Evolutionary conservation across 2,888 invertebrate genomes (phyloP).

Genomic region (Stramonita haemastoma): DNA sequence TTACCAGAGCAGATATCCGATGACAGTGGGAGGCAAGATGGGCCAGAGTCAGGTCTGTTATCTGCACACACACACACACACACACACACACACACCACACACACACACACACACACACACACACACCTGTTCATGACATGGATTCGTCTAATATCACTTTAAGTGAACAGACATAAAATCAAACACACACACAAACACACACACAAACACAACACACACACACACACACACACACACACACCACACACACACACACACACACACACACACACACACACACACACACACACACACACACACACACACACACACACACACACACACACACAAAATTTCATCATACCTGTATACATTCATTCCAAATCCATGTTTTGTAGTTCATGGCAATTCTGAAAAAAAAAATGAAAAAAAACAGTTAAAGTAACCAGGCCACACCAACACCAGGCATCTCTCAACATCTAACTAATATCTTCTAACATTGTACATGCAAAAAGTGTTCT

Average conservation of each 20-base stretch:
- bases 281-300: constrained; percentile 49
- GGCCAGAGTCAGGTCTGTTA: constrained; percentile 95
- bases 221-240: constrained; percentile 53
- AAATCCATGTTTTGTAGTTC: constrained; percentile 97
- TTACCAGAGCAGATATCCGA: constrained; percentile 93
- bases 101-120: not conserved
- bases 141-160: not conserved
- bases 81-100: not conserved
- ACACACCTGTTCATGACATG: not conserved
- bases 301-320: not conserved
- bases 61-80: constrained; percentile 76
- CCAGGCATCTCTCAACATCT: no score
- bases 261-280: constrained; percentile 51
- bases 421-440: no score
- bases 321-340: constrained; percentile 41
- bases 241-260: not conserved
- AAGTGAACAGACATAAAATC: no score
- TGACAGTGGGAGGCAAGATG: constrained; percentile 97
- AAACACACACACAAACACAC: no score
- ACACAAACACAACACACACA: not conserved
- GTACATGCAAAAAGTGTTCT: no score
- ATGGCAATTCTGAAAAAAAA: constrained; percentile 88
- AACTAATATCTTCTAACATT: no score
- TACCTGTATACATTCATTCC: constrained; percentile 93
- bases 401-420: constrained; percentile 22